Base-by-base conservation (phyloP, 1,140 invertebrate species). In the Oncopeltus fasciatus region DNA sequence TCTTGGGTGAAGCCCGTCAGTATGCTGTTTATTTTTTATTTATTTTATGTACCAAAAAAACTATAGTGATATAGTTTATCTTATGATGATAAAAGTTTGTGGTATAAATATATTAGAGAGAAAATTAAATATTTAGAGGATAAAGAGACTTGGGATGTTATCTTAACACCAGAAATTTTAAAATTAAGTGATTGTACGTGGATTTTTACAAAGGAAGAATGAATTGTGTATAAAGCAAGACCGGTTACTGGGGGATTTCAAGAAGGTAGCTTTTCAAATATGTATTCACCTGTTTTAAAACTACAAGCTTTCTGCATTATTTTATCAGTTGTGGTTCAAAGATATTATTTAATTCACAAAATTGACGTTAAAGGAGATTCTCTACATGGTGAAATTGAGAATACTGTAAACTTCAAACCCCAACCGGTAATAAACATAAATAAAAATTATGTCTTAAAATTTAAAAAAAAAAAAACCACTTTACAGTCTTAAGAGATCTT, bases 331-430 rank as follows among this genome's bases (percentile, higher is more conserved):
- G 60, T 56, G 38, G 64, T 67, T n/a, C 51, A 64, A 2, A 59
- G 61, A 20, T 4, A 24, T 12, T n/a, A 66, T 27, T 67, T 74
- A 14, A 49, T 78, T 27, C 61, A 73, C 38, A 64, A 71, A 28
- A 43, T 77, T 3, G 33, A 38, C 33, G 33, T 38, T 16, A 38
- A 38, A 38, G 33, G 16, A 38, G 33, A 5, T 38, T 38, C 16
- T 16, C 33, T 38, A 38, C 33, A 38, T 38, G 33, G 33, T 38
- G 33, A 5, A 38, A 38, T 38, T 38, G 33, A 38, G 33, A 16
- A 38, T 38, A 38, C 33, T 38, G 33, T 38, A 9, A 9, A 38
- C 33, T 38, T 38, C 5, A 38, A 38, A 38, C 5, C 16, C 33
- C 33, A 5, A 38, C 33, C 5, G 33, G 5, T 5, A 38, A 38